These are phyloP conservation scores for Parauchenoglanis punctatus DNA, from an alignment of 2,797 vertebrate genomes.

Conservation along the genomic window DNA sequence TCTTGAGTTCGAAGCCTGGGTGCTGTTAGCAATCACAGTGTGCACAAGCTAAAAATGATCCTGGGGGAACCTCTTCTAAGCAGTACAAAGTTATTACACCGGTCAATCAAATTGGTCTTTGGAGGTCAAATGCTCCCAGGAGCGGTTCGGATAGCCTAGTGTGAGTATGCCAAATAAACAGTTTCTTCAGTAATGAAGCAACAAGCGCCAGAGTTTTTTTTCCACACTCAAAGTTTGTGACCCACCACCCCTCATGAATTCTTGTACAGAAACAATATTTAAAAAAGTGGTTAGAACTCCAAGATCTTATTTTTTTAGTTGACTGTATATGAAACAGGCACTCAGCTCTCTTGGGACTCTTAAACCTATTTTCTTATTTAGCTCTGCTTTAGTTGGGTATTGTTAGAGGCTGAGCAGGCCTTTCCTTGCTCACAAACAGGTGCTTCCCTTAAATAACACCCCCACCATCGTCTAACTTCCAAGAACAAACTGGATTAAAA, in stretches of 20 bases:
- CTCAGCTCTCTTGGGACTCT: constrained; percentile 50
- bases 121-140: too few species aligned
- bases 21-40: too few species aligned
- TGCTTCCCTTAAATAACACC: constrained; percentile 71
- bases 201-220: background rate
- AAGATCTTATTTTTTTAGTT: background rate
- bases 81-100: too few species aligned
- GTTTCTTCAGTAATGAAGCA: constrained; percentile 29
- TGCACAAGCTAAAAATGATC: too few species aligned
- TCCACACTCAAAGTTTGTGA: constrained; percentile 3
- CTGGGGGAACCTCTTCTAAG: too few species aligned
- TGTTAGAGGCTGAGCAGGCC: constrained; percentile 67
- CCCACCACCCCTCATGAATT: constrained; percentile 12
- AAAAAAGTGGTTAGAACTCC: background rate
- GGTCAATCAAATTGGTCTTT: too few species aligned
- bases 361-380: constrained; percentile 69
- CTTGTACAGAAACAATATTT: background rate
- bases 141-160: too few species aligned
- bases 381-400: constrained; percentile 67
- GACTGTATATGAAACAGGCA: constrained; percentile 36
- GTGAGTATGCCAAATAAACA: background rate
- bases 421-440: constrained; percentile 75
- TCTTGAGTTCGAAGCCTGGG: too few species aligned
- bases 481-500: constrained; percentile 31
- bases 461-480: constrained; percentile 48